A percentile compares a stretch with the other conserved stretches of the same genome.
Conservation (phyloP, 1,140 invertebrate species). For the Ceratitis capitata region DNA sequence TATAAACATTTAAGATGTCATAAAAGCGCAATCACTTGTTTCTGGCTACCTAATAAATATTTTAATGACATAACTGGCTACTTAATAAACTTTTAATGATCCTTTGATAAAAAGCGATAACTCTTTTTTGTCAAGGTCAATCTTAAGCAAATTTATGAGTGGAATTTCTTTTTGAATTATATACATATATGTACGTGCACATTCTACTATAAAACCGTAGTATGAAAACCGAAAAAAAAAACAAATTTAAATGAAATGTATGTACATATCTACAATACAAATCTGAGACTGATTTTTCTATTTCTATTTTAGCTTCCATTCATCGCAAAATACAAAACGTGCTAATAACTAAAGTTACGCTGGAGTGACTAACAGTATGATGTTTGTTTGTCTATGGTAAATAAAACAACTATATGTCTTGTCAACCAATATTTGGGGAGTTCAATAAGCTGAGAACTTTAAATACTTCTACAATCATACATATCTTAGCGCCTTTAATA, state of each 20-base stretch:
- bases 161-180: too few relatives aligned
- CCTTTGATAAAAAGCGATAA: not conserved
- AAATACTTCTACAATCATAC: not conserved
- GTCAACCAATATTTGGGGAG: not conserved
- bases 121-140: not conserved
- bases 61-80: not conserved
- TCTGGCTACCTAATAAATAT: not conserved
- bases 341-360: not conserved
- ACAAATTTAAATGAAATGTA: too few relatives aligned
- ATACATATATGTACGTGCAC: too few relatives aligned
- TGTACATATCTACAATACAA: too few relatives aligned
- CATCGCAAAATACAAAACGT: not conserved
- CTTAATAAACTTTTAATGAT: not conserved
- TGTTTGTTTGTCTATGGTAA: not conserved
- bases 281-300: too few relatives aligned
- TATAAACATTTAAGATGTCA: not conserved
- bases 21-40: not conserved
- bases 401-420: not conserved
- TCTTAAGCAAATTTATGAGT: too few relatives aligned
- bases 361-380: not conserved
- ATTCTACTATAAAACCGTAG: too few relatives aligned
- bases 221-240: too few relatives aligned
- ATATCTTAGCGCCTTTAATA: not conserved
- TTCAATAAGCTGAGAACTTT: not conserved
- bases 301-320: not conserved